Conservation (phyloP, 2,888 invertebrate species). For the Anorthoa munda region DNA sequence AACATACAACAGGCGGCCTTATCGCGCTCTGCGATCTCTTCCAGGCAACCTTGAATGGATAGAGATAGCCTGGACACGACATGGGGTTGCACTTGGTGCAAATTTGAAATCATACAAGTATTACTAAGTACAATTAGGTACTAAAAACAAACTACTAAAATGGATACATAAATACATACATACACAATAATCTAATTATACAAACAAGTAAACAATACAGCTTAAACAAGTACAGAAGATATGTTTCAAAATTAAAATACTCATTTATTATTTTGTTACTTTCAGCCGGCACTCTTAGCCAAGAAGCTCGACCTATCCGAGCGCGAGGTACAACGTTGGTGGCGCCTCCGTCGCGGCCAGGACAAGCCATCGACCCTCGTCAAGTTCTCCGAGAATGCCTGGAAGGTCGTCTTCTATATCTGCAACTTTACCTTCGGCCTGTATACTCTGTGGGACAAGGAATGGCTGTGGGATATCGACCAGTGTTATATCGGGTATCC, state of each 20-base stretch:
- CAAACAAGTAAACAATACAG: too few relatives aligned
- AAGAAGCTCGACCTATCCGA: slow-evolving; percentile 96
- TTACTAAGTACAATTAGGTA: too few relatives aligned
- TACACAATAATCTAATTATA: too few relatives aligned
- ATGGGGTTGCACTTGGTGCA: too few relatives aligned
- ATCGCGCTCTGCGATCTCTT: too few relatives aligned
- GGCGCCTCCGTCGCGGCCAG: slow-evolving; percentile 95
- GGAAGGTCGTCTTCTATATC: slow-evolving; percentile 97
- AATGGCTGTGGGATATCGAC: slow-evolving; percentile 98
- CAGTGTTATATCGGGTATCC: slow-evolving; percentile 96
- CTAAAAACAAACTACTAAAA: too few relatives aligned
- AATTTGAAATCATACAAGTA: too few relatives aligned
- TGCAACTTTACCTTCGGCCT: slow-evolving; percentile 96
- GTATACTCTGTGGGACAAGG: slow-evolving; percentile 96
- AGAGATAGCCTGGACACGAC: too few relatives aligned
- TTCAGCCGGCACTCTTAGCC: slow-evolving; percentile 92
- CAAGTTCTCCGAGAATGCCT: slow-evolving; percentile 98
- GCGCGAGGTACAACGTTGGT: slow-evolving; percentile 98
- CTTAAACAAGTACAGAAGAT: too few relatives aligned
- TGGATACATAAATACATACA: too few relatives aligned
- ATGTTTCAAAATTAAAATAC: neutral
- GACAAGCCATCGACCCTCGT: slow-evolving; percentile 97
- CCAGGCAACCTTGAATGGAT: too few relatives aligned
- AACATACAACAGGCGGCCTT: too few relatives aligned
- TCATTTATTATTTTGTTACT: neutral